phyloP scores from a whole-genome alignment of 2,888 invertebrate species.

The Anorthoa munda region DNA sequence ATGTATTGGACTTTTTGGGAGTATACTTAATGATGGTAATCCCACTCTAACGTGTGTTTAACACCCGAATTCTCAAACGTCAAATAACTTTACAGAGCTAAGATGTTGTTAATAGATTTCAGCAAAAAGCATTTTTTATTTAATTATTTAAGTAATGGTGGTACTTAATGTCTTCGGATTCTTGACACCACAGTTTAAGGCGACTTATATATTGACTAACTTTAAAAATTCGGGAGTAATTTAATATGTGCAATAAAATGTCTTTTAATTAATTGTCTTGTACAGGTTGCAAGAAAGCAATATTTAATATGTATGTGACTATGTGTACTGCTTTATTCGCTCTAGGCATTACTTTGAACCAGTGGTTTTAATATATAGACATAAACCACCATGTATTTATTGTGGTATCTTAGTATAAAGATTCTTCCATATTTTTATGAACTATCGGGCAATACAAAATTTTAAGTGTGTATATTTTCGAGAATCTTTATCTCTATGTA shows the following conservation, averaged over 20 bases:
- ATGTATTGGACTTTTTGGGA: neutral
- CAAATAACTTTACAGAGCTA: too few species aligned
- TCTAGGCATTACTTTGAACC: neutral
- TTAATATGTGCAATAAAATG: constrained; percentile 29
- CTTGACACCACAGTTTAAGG: too few species aligned
- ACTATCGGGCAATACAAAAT: constrained; percentile 6
- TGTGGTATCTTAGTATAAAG: neutral
- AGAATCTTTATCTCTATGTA: constrained; percentile 1
- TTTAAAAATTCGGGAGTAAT: constrained; percentile 10
- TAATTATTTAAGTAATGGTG: too few species aligned
- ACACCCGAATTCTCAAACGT: neutral
- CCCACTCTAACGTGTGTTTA: neutral
- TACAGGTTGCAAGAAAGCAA: constrained; percentile 28
- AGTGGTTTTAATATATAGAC: neutral
- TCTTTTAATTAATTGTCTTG: constrained; percentile 17
- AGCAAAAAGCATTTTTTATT: too few species aligned
- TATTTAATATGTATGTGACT: neutral
- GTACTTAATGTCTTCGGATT: too few species aligned
- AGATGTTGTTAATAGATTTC: too few species aligned
- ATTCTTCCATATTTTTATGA: constrained; percentile 5
- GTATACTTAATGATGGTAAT: neutral
- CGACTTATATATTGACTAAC: neutral
- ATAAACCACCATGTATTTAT: neutral
- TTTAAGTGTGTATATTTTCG: constrained; percentile 12
- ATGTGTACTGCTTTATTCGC: neutral